These are phyloP conservation scores for Nerophis ophidion DNA, from an alignment of 2,113 vertebrate genomes.

Conservation along the genomic window DNA sequence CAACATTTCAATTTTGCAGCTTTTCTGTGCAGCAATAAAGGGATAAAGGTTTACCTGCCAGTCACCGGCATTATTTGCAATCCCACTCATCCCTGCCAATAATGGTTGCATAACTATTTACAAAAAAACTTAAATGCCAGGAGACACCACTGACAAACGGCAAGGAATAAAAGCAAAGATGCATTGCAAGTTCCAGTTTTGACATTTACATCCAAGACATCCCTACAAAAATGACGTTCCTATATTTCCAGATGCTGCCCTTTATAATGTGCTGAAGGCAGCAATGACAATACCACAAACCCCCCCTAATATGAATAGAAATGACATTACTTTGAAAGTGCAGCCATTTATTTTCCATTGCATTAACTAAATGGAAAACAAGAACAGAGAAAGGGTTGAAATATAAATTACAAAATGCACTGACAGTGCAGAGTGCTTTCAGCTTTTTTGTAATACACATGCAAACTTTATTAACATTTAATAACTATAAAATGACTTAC, in stretches of 20 bases:
- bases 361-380: constrained; percentile 16
- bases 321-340: not conserved
- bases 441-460: not conserved
- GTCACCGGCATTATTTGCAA: too few species aligned
- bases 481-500: not conserved
- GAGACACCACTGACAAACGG: not conserved
- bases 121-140: not conserved
- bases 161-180: not conserved
- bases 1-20: too few species aligned
- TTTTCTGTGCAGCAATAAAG: too few species aligned
- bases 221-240: constrained; percentile 17
- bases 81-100: not conserved
- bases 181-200: constrained; percentile 1
- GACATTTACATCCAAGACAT: constrained; percentile 16
- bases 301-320: not conserved
- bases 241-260: constrained; percentile 14
- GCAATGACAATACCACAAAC: constrained; percentile 3
- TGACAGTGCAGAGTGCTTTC: not conserved
- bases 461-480: not conserved
- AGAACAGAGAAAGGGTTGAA: constrained; percentile 3
- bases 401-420: not conserved
- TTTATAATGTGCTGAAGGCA: constrained; percentile 19
- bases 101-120: not conserved
- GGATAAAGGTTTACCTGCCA: too few species aligned
- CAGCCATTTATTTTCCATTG: constrained; percentile 25